phyloP scores from a whole-genome alignment of 2,113 vertebrate species.

The Cathartes aura region DNA sequence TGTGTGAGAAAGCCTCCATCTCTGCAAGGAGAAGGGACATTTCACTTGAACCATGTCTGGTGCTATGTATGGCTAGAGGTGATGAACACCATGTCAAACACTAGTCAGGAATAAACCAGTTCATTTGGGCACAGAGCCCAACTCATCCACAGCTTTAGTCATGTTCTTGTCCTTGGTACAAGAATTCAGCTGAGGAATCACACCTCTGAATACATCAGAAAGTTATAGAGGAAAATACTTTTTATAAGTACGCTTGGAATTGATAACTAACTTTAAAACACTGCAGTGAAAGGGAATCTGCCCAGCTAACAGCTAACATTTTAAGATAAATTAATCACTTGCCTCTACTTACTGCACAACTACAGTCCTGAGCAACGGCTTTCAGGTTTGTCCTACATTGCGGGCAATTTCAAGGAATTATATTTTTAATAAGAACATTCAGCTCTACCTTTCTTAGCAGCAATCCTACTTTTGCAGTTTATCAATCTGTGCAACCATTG shows the following conservation, averaged over 20 bases:
- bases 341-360: neutral
- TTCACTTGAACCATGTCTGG: neutral
- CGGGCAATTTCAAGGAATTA: neutral
- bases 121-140: neutral
- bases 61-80: neutral
- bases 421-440: neutral
- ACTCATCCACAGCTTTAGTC: neutral
- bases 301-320: neutral
- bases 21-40: neutral
- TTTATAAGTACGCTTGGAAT: neutral
- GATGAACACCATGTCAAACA: neutral
- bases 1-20: neutral
- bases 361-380: neutral
- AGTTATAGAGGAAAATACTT: neutral
- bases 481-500: neutral
- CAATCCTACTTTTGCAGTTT: neutral
- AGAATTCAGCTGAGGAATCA: neutral
- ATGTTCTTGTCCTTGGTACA: neutral
- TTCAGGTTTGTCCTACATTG: neutral
- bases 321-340: neutral
- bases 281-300: neutral
- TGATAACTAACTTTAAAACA: neutral
- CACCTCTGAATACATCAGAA: neutral
- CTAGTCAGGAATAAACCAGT: neutral
- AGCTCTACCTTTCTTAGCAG: neutral